Base-by-base conservation (phyloP, 2,797 vertebrate genomes). In the Crypturellus tataupa region DNA sequence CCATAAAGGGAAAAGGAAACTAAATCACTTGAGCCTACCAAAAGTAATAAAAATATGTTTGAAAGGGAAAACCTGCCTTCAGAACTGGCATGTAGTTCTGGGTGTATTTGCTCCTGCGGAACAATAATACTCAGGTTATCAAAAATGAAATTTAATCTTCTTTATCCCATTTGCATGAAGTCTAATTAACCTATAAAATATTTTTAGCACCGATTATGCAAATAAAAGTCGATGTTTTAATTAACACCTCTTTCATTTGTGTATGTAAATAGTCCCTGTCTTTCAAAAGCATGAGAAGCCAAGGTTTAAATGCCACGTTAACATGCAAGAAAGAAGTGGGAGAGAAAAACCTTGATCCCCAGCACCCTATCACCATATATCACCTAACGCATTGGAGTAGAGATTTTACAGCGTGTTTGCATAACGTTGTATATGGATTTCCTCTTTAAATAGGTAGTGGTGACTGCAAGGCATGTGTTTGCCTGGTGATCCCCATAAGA, bases 151-250 rank as follows among this genome's bases (percentile, higher is more conserved):
- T 82, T 91, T 90, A 87, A 76, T 89, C 84, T 79, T 87, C 86
- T 71, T 65, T 56, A 49, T 89, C 25, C 8, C 87, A 89, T 93
- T 91, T 92, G 71, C 89, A 87, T 94, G 23, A 96, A 94, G 78
- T 89, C 93, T 95, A 96, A 97, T 97, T 95, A 97, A 93, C 89
- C 60, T 85, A 64, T 94, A 83, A 92, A 96, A 94, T 89, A 90
- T 90, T 96, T 96, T 95, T 96, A 92, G 87, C 58, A 10, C 79
- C 87, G 95, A 96, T 97, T 95, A 94, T 95, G 94, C 87, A 96
- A 96, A 96, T 95, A 89, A 87, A 95, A 85, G 76, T 33, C 76
- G 85, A 16, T 39, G 75, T 89, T 90, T 95, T 94, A 91, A 96
- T 97, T 93, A 94, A 69, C 71, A 46, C 81, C 64, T 64, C 53